These are phyloP conservation scores for Mobula birostris DNA, from an alignment of 2,113 vertebrate species.

Conservation along the genomic window DNA sequence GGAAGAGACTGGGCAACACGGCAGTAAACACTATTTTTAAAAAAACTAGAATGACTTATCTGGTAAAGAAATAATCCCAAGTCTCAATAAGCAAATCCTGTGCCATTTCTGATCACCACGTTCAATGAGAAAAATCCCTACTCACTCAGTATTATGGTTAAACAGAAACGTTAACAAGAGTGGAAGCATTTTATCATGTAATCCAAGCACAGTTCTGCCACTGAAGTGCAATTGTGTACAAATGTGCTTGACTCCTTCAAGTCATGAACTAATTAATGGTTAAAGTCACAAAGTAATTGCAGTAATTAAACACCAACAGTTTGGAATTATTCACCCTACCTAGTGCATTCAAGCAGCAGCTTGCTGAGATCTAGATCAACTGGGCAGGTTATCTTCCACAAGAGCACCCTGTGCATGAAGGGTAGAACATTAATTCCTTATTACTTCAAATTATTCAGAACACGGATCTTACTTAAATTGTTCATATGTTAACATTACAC, in stretches of 20 bases:
- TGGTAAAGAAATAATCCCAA: background rate
- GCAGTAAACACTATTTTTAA: background rate
- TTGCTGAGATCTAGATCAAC: background rate
- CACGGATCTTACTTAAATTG: background rate
- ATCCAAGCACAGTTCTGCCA: background rate
- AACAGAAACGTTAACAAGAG: too few species aligned
- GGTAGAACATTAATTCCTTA: background rate
- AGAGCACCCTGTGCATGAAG: background rate
- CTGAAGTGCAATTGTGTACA: background rate
- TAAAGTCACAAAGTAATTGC: background rate
- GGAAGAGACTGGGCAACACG: background rate
- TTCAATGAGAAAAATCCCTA: background rate
- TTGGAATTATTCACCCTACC: background rate
- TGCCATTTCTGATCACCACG: background rate
- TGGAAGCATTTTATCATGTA: background rate
- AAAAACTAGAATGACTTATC: background rate
- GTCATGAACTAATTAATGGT: constrained; percentile 2
- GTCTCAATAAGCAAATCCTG: background rate
- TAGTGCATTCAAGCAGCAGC: background rate
- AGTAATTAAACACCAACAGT: background rate
- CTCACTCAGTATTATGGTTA: too few species aligned
- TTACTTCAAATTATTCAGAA: background rate
- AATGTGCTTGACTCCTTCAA: background rate
- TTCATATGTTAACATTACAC: background rate
- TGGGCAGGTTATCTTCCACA: background rate